Percentiles rank a stretch among this genome's conserved stretches.
Evolutionary conservation across 2,113 vertebrate species (phyloP).

Genomic region (Bombycilla garrulus): DNA sequence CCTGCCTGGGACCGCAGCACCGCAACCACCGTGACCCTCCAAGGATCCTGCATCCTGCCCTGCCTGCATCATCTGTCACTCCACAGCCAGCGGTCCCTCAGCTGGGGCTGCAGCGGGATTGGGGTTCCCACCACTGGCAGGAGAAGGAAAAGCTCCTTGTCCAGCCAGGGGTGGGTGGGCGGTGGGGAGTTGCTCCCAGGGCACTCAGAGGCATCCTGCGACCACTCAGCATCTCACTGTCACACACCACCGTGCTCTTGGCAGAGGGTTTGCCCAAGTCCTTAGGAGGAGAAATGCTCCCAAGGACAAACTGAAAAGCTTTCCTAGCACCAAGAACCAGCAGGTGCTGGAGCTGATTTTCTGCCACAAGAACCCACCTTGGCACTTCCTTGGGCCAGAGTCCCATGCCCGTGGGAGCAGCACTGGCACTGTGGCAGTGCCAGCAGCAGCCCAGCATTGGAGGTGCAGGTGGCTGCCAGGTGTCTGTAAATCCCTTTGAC

Average conservation of each 20-base stretch:
- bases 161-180: too few relatives aligned
- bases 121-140: not conserved
- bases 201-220: rapidly evolving
- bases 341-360: not conserved
- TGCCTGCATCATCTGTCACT: not conserved
- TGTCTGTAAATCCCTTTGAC: not conserved
- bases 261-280: not conserved
- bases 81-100: not conserved
- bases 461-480: not conserved
- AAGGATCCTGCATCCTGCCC: not conserved
- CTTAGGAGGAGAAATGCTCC: not conserved
- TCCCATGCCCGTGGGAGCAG: rapidly evolving
- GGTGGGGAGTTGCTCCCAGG: not conserved
- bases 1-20: rapidly evolving
- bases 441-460: rapidly evolving
- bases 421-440: not conserved
- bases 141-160: not conserved
- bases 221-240: not conserved
- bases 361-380: not conserved
- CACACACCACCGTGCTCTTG: rapidly evolving
- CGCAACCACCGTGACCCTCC: not conserved
- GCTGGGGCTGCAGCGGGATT: not conserved
- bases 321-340: not conserved
- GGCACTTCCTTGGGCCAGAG: not conserved
- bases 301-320: not conserved